Percentiles rank a stretch among this genome's conserved stretches.
These are phyloP conservation scores for Picathartes gymnocephalus DNA, from an alignment of 2,113 vertebrate genomes.

Conservation along the genomic window DNA sequence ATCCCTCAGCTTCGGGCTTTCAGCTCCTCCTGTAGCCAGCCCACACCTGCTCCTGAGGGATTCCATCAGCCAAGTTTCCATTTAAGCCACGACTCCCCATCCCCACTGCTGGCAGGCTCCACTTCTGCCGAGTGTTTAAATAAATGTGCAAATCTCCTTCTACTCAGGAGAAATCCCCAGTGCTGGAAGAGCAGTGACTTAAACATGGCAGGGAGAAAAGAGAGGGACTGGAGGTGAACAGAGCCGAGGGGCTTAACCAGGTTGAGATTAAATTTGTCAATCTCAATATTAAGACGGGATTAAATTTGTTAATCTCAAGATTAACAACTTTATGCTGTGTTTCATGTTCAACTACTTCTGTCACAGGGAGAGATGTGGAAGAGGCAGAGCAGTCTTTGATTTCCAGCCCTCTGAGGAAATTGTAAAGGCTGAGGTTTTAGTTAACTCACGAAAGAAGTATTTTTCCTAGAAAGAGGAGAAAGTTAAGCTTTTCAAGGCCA, in stretches of 20 bases:
- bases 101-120: background rate
- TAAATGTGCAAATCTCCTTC: background rate
- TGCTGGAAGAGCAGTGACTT: background rate
- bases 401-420: background rate
- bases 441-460: background rate
- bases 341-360: background rate
- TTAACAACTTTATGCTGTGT: background rate
- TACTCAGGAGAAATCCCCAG: background rate
- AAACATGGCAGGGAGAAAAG: fast-evolving
- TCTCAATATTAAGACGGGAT: too few relatives aligned
- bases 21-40: background rate
- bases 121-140: background rate
- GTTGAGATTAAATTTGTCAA: background rate
- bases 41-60: background rate
- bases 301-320: background rate
- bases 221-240: background rate
- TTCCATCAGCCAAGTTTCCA: background rate
- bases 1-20: background rate
- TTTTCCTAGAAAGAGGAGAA: background rate
- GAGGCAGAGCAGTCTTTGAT: background rate
- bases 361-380: background rate
- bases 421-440: background rate
- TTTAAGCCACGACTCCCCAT: background rate
- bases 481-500: background rate
- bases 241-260: background rate